Base-by-base conservation (phyloP, 2,888 invertebrate genomes). In the Epistrophella euchroma region DNA sequence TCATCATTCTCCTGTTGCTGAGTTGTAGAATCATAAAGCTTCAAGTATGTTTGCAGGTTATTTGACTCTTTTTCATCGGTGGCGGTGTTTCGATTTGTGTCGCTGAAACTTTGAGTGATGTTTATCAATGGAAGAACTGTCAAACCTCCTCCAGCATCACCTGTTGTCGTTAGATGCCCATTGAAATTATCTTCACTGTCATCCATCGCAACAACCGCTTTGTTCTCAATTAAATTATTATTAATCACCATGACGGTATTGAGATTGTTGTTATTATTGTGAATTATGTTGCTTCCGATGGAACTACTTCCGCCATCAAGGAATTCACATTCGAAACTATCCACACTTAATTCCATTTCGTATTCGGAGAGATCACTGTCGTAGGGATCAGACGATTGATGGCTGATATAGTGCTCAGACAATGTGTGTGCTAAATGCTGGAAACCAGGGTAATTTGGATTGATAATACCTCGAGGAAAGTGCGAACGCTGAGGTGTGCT, bases 401-500 rank as follows among this genome's bases (percentile, higher is more conserved):
- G 89, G 78, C 89, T 89, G 62, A 91, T 90, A 86, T 90, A 91
- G 88, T 91, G 91, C 89, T 92, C 90, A 88, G 92, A 94, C 88
- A 96, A 93, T 83, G 95, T 95, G 90, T 96, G 95, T 19, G 96
- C 96, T 89, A 96, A 94, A 92, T 96, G 96, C 91, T 97, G 96
- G 92, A 97, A 97, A 76, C 97, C 96, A 25, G 96, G 96, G 93
- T 97, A 97, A 92, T 97, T 97, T 68, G 96, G 96, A 93, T 97
- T 97, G 89, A 96, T 95, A 89, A 96, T 96, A 88, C 96, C 96
- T 89, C 95, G 94, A 74, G 95, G 95, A 90, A 94, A 93, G 85
- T 90, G 89, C 13, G 89, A 89, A 64, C 88, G 89, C 68, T 90
- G 89, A 56, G 90, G 89, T 70, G 90, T 89, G 75, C 86, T 88